A percentile compares a stretch with the other conserved stretches of the same genome.
Conservation (phyloP, 1,140 invertebrate species). For the Bemisia tabaci region DNA sequence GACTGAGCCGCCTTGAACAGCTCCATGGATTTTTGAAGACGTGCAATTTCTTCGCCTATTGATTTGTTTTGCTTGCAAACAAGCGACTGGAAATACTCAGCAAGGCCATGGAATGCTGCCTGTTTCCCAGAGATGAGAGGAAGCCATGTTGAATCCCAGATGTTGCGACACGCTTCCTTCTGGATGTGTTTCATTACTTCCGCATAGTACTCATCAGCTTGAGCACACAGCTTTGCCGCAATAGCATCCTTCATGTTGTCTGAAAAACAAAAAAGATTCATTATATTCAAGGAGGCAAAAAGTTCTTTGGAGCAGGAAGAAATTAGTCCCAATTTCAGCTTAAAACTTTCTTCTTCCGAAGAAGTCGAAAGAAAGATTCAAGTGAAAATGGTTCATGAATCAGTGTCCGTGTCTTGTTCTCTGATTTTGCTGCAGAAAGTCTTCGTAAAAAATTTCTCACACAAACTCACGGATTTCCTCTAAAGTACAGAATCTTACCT, state of each 20-base stretch:
- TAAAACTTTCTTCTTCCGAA: no score
- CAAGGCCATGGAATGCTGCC: constrained; percentile 69
- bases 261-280: constrained; percentile 30
- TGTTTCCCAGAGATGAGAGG: constrained; percentile 71
- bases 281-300: neutral
- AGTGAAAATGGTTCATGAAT: no score
- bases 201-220: constrained; percentile 85
- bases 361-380: no score
- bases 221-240: constrained; percentile 80
- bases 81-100: constrained; percentile 77
- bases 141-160: constrained; percentile 87
- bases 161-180: constrained; percentile 61
- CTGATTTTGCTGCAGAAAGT: no score
- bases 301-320: no score
- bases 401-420: no score
- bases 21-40: constrained; percentile 42
- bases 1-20: neutral
- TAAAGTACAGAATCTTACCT: no score
- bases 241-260: constrained; percentile 89
- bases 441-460: no score
- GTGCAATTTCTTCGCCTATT: constrained; percentile 86
- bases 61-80: constrained; percentile 65
- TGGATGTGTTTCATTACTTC: constrained; percentile 81
- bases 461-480: no score
- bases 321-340: no score